Conservation (phyloP, 2,888 invertebrate genomes). For the Thelaira solivaga region DNA sequence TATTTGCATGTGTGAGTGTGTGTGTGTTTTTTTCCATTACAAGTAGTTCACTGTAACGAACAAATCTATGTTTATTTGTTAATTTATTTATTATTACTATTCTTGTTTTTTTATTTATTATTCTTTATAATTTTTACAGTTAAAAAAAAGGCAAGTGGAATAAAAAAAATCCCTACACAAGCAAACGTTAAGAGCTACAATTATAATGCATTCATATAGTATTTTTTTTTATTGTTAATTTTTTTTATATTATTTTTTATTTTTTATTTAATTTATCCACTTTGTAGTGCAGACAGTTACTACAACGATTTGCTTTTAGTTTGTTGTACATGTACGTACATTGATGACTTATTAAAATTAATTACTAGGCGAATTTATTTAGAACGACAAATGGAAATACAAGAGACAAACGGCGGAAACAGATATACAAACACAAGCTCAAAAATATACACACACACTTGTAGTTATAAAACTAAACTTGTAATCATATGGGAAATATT, state of each 20-base stretch:
- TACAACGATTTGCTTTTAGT: conserved; percentile 20
- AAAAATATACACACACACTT: neutral
- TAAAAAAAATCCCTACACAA: neutral
- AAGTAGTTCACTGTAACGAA: conserved; percentile 33
- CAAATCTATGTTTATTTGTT: conserved; percentile 37
- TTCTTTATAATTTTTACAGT: conserved; percentile 29
- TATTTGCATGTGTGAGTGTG: too few relatives aligned
- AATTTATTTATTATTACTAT: conserved; percentile 33
- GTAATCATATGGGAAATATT: conserved; percentile 13
- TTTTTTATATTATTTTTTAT: too few relatives aligned
- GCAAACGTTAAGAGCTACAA: conserved; percentile 14
- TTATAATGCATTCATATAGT: conserved; percentile 13
- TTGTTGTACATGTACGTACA: conserved; percentile 16
- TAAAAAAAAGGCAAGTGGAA: neutral
- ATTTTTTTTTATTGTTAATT: too few relatives aligned
- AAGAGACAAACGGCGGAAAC: conserved; percentile 39
- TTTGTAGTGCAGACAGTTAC: conserved; percentile 16
- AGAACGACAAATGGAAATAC: conserved; percentile 53
- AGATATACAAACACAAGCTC: neutral
- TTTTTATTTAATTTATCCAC: conserved; percentile 42
- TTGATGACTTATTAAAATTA: conserved; percentile 47
- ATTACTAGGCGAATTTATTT: conserved; percentile 53
- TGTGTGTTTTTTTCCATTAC: conserved; percentile 10
- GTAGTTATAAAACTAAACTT: neutral
- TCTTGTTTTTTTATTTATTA: conserved; percentile 11